Evolutionary conservation across 1,140 invertebrate genomes (phyloP).

Genomic region (Vollenhovia emeryi): DNA sequence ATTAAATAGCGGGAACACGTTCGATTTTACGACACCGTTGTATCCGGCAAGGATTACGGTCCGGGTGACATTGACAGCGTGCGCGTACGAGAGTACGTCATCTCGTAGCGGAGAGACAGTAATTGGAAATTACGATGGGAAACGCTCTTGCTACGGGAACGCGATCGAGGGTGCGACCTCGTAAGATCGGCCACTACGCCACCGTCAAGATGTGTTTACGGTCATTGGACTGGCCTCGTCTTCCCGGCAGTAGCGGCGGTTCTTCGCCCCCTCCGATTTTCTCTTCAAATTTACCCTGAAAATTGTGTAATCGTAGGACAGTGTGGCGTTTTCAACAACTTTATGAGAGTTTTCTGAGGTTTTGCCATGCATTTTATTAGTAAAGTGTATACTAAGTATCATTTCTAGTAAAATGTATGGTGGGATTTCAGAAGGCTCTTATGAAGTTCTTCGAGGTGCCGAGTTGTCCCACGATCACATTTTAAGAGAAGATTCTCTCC

Average conservation of each 20-base stretch:
- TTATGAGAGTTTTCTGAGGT: too few relatives aligned
- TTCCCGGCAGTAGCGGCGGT: neutral
- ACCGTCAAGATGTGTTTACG: slow-evolving; percentile 31
- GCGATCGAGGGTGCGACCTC: neutral
- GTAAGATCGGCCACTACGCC: slow-evolving; percentile 24
- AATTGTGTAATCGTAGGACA: too few relatives aligned
- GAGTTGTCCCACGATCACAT: too few relatives aligned
- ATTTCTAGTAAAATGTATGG: too few relatives aligned
- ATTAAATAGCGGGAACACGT: slow-evolving; percentile 50
- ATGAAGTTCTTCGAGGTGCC: too few relatives aligned
- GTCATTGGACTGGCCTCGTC: slow-evolving; percentile 7
- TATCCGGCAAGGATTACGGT: slow-evolving; percentile 51
- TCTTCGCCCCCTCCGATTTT: neutral
- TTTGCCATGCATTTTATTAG: too few relatives aligned
- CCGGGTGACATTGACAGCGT: slow-evolving; percentile 39
- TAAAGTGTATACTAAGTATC: too few relatives aligned
- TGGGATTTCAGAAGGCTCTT: too few relatives aligned
- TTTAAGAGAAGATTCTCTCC: too few relatives aligned
- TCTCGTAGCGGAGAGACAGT: slow-evolving; percentile 39
- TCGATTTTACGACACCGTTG: slow-evolving; percentile 63
- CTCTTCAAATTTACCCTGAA: too few relatives aligned
- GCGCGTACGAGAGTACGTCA: neutral
- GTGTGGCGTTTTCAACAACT: too few relatives aligned
- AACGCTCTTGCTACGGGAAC: neutral
- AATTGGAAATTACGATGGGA: slow-evolving; percentile 70